A percentile compares a stretch with the other conserved stretches of the same genome.
These are phyloP conservation scores for Dolichoris vasculosae DNA, from an alignment of 1,140 invertebrate species.

Conservation along the genomic window DNA sequence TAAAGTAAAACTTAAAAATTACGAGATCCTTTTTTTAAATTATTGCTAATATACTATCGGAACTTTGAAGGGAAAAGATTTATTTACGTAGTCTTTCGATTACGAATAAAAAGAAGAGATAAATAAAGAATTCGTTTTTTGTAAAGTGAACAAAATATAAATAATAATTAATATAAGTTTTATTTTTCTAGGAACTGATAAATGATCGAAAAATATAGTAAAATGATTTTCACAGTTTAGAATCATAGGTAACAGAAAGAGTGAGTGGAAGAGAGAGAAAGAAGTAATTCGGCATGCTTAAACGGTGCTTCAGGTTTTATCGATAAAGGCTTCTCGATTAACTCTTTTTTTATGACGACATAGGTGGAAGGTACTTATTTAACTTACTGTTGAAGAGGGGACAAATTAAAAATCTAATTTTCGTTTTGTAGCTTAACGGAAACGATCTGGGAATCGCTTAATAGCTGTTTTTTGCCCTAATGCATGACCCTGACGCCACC, in stretches of 20 bases:
- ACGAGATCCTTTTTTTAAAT: slow-evolving; percentile 26
- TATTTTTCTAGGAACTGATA: background rate
- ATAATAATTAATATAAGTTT: slow-evolving; percentile 9
- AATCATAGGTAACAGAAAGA: background rate
- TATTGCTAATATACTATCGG: slow-evolving; percentile 22
- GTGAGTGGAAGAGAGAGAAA: background rate
- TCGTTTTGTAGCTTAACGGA: slow-evolving; percentile 49
- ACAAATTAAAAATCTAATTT: slow-evolving; percentile 68
- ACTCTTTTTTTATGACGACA: slow-evolving; percentile 22
- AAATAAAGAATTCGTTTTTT: background rate
- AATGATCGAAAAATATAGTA: background rate
- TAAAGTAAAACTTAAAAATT: slow-evolving; percentile 43
- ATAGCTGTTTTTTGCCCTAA: slow-evolving; percentile 22
- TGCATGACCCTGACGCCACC: background rate
- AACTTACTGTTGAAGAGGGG: slow-evolving; percentile 59
- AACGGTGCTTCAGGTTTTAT: background rate
- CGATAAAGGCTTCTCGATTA: slow-evolving; percentile 46
- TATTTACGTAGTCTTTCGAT: slow-evolving; percentile 19
- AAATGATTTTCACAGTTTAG: background rate
- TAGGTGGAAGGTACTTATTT: slow-evolving; percentile 58
- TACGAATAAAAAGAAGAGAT: background rate
- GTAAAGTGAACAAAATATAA: slow-evolving; percentile 1
- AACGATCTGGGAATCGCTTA: slow-evolving; percentile 55
- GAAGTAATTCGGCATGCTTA: slow-evolving; percentile 7
- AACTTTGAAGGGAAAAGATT: slow-evolving; percentile 32